Conservation (phyloP, 2,113 vertebrate genomes). For the Ardeotis arabs region DNA sequence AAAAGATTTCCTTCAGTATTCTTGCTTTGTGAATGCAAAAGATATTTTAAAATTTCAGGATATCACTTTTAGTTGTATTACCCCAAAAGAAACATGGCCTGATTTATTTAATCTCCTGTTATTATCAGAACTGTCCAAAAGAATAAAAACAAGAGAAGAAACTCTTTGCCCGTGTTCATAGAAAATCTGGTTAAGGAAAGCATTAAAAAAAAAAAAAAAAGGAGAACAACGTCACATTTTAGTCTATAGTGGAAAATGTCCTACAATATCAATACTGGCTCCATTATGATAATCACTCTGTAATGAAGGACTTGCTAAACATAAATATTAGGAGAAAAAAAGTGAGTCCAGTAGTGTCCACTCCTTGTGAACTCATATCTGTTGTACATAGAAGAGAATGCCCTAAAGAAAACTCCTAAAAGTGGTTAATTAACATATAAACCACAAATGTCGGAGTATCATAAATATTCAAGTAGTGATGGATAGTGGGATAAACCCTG, state of each 20-base stretch:
- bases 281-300: not conserved
- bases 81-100: not conserved
- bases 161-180: not conserved
- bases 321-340: not conserved
- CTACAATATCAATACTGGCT: not conserved
- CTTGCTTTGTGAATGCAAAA: not conserved
- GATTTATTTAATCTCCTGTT: not conserved
- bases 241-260: not conserved
- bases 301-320: not conserved
- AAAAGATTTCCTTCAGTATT: not conserved
- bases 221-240: not conserved
- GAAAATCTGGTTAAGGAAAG: not conserved
- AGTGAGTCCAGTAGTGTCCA: not conserved
- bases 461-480: constrained; percentile 56
- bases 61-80: not conserved
- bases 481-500: constrained; percentile 47
- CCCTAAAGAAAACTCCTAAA: constrained; percentile 31
- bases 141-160: not conserved
- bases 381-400: constrained; percentile 13
- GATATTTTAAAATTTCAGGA: not conserved
- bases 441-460: constrained; percentile 21
- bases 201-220: not conserved
- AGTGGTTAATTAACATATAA: constrained; percentile 66
- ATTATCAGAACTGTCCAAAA: not conserved
- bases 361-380: constrained; percentile 11